Evolutionary conservation across 1,140 invertebrate genomes (phyloP), one percentile per base, ranked within the genome.

Genomic region (Gryon sp.): DNA sequence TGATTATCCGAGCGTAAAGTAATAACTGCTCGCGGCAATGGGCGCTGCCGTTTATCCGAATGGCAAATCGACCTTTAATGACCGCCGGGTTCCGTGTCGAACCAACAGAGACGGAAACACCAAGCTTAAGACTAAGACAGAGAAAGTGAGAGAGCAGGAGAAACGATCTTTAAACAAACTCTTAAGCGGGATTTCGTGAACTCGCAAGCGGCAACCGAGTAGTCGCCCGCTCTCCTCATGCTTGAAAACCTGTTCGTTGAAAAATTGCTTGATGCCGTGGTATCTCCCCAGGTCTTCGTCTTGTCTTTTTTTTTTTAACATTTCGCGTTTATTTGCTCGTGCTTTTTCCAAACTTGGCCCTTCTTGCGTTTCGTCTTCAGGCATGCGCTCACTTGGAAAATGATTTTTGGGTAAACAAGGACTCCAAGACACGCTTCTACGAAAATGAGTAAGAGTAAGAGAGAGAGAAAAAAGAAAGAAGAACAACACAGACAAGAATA

Each of bases 1-100:
- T 82, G 78, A 82, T 79, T 80, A 82, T 82, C 80, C 78, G 68
- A 80, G 75, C 76, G 78, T 79, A 80, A 80, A 78, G 76, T 79
- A 76, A 76, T 76, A 79, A 79, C 76, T 77, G 74, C 76, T 53
- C 69, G 52, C 62, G 66, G 75, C 69, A 75, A 77, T 75, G 78
- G 72, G 72, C 75, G 72, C 50, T 75, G 70, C 60, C 78, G 78
- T 80, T 82, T 80, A 80, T 78, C 68, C 70, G 76, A 79, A 82
- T 80, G 73, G 76, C 78, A 73, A 76, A 78, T 72, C 78, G 72
- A 70, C 76, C 72, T 72, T 79, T 79, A 79, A 74, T 74, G 72
- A 79, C 72, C 70, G 66, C 36, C 74, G 43, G 74, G 65, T 50
- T 70, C 52, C 65, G 41, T 59, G 65, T 6, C n/a, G n/a, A n/a